Evolutionary conservation across 2,888 invertebrate species (phyloP).

Genomic region (Microchrysa polita): DNA sequence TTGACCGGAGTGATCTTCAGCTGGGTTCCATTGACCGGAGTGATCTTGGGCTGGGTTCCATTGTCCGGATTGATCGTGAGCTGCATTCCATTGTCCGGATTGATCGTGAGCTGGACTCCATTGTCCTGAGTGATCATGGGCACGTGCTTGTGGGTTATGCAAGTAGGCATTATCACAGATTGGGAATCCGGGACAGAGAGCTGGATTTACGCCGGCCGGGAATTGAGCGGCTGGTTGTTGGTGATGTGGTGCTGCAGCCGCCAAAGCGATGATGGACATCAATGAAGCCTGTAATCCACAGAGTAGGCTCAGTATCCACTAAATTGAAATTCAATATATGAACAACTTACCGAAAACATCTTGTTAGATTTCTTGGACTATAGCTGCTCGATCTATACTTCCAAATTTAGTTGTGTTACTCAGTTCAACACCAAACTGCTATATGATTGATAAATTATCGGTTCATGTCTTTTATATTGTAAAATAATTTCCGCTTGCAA

Average conservation of each 20-base stretch:
- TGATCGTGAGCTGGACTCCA: too few species aligned
- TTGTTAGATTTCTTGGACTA: conserved; percentile 60
- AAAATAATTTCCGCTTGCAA: conserved; percentile 4
- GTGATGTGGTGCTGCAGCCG: conserved; percentile 62
- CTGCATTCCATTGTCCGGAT: conserved; percentile 46
- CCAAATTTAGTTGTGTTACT: conserved; percentile 60
- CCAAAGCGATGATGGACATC: conserved; percentile 58
- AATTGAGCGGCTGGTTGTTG: conserved; percentile 63
- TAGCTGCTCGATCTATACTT: conserved; percentile 61
- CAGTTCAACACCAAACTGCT: conserved; percentile 62
- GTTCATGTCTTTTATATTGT: conserved; percentile 59
- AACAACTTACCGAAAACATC: conserved; percentile 65
- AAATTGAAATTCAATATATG: neutral
- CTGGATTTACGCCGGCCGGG: conserved; percentile 66
- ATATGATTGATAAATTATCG: conserved; percentile 54
- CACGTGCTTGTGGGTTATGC: conserved; percentile 59
- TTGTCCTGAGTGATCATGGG: conserved; percentile 48
- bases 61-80: conserved; percentile 50
- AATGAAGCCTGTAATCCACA: conserved; percentile 37
- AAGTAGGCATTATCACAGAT: conserved; percentile 66
- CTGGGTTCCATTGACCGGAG: too few species aligned
- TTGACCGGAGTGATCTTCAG: neutral
- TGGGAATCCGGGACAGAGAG: conserved; percentile 66
- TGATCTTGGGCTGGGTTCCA: conserved; percentile 12
- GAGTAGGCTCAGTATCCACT: neutral